Conservation (phyloP, 2,888 invertebrate genomes). For the Melanostoma mellinum region DNA sequence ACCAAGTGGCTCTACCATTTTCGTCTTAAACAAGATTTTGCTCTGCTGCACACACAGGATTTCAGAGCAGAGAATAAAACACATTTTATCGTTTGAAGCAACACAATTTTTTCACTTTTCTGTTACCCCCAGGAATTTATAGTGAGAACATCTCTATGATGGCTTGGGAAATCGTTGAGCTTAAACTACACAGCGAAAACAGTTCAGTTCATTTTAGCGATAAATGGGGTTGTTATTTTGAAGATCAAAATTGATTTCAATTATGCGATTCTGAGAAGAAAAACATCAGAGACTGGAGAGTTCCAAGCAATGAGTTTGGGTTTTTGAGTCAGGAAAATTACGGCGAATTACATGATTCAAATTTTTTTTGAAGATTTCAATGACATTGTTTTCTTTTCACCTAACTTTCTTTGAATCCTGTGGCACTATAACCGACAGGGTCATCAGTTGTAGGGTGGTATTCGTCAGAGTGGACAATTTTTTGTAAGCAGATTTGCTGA, state of each 20-base stretch:
- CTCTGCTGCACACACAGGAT: slow-evolving; percentile 17
- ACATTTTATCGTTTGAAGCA: slow-evolving; percentile 7
- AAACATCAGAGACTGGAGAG: not conserved
- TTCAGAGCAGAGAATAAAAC: slow-evolving; percentile 25
- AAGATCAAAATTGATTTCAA: too few relatives aligned
- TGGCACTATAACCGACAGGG: too few relatives aligned
- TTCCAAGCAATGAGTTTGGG: too few relatives aligned
- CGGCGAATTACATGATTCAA: too few relatives aligned
- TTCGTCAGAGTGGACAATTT: too few relatives aligned
- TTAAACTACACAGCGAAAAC: slow-evolving; percentile 9
- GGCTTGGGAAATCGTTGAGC: slow-evolving; percentile 1
- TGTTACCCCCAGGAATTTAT: slow-evolving; percentile 32
- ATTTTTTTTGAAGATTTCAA: too few relatives aligned
- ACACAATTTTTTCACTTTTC: not conserved
- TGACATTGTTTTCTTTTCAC: too few relatives aligned
- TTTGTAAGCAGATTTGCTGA: too few relatives aligned
- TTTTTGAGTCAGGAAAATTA: too few relatives aligned
- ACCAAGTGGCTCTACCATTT: slow-evolving; percentile 16
- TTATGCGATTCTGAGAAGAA: not conserved
- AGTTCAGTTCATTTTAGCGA: not conserved
- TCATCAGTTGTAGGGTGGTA: too few relatives aligned
- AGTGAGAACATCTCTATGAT: slow-evolving; percentile 49
- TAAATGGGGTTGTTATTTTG: too few relatives aligned
- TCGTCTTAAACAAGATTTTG: slow-evolving; percentile 1
- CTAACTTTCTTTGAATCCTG: too few relatives aligned